Evolutionary conservation across 2,888 invertebrate species (phyloP).

Genomic region (Pantelozetes paolii): DNA sequence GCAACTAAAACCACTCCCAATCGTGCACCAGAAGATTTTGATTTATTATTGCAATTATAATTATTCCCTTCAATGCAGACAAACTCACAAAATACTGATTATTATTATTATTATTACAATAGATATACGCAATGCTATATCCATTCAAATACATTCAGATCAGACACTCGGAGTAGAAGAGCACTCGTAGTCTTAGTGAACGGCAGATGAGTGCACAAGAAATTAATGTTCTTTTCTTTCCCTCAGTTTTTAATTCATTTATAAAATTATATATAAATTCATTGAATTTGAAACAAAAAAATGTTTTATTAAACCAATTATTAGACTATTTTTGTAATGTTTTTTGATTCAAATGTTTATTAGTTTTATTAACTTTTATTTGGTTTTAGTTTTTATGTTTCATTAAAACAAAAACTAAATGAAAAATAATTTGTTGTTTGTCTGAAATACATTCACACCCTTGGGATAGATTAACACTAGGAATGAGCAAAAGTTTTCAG

Average conservation of each 20-base stretch:
- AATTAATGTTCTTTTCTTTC: slow-evolving; percentile 32
- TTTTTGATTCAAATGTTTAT: too few relatives aligned
- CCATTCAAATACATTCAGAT: neutral
- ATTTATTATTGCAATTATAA: slow-evolving; percentile 38
- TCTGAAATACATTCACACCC: neutral
- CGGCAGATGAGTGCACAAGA: neutral
- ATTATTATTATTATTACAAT: slow-evolving; percentile 35
- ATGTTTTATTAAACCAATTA: neutral
- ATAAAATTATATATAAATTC: neutral
- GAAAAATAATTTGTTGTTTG: too few relatives aligned
- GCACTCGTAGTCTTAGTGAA: neutral
- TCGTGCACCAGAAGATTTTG: slow-evolving; percentile 29
- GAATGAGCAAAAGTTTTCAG: neutral
- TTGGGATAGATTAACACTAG: slow-evolving; percentile 26
- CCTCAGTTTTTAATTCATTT: slow-evolving; percentile 9
- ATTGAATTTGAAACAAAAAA: neutral
- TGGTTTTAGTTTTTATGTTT: too few relatives aligned
- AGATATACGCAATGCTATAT: slow-evolving; percentile 9
- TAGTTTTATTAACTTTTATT: too few relatives aligned
- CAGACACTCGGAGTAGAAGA: neutral
- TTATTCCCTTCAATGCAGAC: slow-evolving; percentile 31
- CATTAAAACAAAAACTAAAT: too few relatives aligned
- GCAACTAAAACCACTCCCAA: slow-evolving; percentile 29
- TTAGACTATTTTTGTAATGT: too few relatives aligned
- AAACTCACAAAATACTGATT: slow-evolving; percentile 16